phyloP scores from a whole-genome alignment of 2,888 invertebrate species.

The Mesodorylaimus sp. region DNA sequence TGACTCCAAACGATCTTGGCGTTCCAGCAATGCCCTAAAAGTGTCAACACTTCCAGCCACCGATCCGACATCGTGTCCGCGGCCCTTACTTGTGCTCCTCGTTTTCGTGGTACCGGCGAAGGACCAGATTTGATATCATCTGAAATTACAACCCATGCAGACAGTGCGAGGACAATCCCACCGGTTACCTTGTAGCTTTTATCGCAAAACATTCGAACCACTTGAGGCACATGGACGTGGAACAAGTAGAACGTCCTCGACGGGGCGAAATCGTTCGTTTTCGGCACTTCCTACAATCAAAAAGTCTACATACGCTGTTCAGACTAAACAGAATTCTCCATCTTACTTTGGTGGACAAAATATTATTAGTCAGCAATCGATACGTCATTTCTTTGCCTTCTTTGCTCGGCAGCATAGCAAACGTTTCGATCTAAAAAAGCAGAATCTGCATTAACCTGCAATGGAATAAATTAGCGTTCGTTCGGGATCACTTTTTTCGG shows the following conservation, averaged over 20 bases:
- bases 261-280: slow-evolving; percentile 49
- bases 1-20: slow-evolving; percentile 32
- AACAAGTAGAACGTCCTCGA: slow-evolving; percentile 62
- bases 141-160: no score
- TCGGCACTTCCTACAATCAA: slow-evolving; percentile 32
- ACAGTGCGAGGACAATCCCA: background rate
- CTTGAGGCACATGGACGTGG: slow-evolving; percentile 48
- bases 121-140: slow-evolving; percentile 27
- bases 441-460: background rate
- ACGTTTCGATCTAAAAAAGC: slow-evolving; percentile 55
- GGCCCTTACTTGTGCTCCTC: slow-evolving; percentile 21
- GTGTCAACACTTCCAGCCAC: background rate
- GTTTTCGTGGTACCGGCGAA: slow-evolving; percentile 28
- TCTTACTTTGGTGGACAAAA: slow-evolving; percentile 37
- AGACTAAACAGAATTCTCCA: background rate
- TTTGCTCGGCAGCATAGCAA: slow-evolving; percentile 80
- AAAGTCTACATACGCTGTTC: background rate
- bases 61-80: background rate
- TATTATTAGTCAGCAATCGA: slow-evolving; percentile 59
- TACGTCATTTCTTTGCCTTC: slow-evolving; percentile 75
- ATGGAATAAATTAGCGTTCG: no score
- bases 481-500: no score
- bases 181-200: slow-evolving; percentile 31
- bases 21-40: slow-evolving; percentile 31
- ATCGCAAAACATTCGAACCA: slow-evolving; percentile 31